These are phyloP conservation scores for Prunella fulvescens DNA, from an alignment of 2,113 vertebrate genomes.

Conservation along the genomic window DNA sequence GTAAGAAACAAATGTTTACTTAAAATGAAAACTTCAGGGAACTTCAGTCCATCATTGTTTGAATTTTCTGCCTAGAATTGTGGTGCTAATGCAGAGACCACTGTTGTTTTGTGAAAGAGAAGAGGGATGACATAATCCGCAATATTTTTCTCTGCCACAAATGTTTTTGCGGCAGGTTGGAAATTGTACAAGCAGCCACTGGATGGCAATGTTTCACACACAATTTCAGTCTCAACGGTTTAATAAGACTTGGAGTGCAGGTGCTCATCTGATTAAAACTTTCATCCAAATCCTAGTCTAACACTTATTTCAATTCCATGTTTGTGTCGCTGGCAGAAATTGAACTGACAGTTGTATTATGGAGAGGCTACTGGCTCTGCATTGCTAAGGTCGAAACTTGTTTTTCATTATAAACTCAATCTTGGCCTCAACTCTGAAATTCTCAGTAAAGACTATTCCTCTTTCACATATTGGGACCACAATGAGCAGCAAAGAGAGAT, in stretches of 20 bases:
- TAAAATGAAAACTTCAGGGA: not conserved
- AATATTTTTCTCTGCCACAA: not conserved
- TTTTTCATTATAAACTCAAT: conserved; percentile 49
- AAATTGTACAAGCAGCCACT: conserved; percentile 10
- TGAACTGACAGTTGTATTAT: conserved; percentile 61
- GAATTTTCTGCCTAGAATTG: not conserved
- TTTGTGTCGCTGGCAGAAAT: conserved; percentile 57
- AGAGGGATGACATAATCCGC: not conserved
- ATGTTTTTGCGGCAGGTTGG: not conserved
- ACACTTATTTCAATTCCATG: conserved; percentile 55
- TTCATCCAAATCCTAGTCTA: conserved; percentile 47
- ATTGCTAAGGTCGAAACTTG: conserved; percentile 39
- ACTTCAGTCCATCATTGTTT: not conserved
- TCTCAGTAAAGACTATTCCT: not conserved
- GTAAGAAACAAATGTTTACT: not conserved
- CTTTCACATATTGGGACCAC: not conserved
- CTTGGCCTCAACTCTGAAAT: conserved; percentile 36
- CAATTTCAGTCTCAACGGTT: conserved; percentile 2
- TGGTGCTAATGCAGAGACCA: not conserved
- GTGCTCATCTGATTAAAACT: conserved; percentile 62
- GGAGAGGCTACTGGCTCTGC: conserved; percentile 49
- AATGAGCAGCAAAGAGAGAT: not conserved
- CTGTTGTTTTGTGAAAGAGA: not conserved
- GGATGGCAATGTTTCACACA: conserved; percentile 64
- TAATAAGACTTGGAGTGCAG: conserved; percentile 12